Conservation (phyloP, 2,888 invertebrate genomes). For the Tillus elongatus region DNA sequence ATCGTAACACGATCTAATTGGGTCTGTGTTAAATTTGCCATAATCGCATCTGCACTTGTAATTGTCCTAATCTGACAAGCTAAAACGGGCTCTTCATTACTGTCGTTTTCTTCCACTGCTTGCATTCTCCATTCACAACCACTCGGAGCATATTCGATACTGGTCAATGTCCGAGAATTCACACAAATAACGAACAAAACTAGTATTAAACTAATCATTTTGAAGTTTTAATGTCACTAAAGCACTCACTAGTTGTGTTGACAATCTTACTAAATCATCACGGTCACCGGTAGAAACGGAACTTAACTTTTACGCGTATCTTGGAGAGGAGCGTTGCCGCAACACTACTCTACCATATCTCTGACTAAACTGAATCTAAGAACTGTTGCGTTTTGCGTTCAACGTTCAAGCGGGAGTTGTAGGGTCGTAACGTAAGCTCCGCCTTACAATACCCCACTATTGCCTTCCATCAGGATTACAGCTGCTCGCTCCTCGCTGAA, state of each 20-base stretch:
- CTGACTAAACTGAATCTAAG: constrained; percentile 26
- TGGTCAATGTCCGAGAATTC: constrained; percentile 34
- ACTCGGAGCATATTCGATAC: constrained; percentile 55
- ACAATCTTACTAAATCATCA: too few relatives aligned
- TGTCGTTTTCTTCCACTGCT: constrained; percentile 48
- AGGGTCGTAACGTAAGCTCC: constrained; percentile 34
- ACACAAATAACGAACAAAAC: constrained; percentile 25
- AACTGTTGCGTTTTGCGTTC: constrained; percentile 20
- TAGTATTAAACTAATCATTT: too few relatives aligned
- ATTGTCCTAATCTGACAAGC: constrained; percentile 65
- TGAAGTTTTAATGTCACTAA: too few relatives aligned
- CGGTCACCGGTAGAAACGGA: too few relatives aligned
- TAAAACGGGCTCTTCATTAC: constrained; percentile 48
- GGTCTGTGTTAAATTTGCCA: constrained; percentile 59
- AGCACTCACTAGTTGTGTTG: too few relatives aligned
- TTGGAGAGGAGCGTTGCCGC: too few relatives aligned
- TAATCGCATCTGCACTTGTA: constrained; percentile 56
- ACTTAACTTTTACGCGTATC: too few relatives aligned
- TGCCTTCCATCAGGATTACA: constrained; percentile 30
- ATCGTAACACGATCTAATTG: constrained; percentile 61
- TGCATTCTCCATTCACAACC: constrained; percentile 64
- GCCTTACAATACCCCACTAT: constrained; percentile 32
- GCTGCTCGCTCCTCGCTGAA: constrained; percentile 33
- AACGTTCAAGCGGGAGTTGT: constrained; percentile 30
- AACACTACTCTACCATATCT: constrained; percentile 15